These are phyloP conservation scores for Heliocidaris erythrogramma DNA, from an alignment of 35 echinoderm and acorn worm species.

Conservation along the genomic window DNA sequence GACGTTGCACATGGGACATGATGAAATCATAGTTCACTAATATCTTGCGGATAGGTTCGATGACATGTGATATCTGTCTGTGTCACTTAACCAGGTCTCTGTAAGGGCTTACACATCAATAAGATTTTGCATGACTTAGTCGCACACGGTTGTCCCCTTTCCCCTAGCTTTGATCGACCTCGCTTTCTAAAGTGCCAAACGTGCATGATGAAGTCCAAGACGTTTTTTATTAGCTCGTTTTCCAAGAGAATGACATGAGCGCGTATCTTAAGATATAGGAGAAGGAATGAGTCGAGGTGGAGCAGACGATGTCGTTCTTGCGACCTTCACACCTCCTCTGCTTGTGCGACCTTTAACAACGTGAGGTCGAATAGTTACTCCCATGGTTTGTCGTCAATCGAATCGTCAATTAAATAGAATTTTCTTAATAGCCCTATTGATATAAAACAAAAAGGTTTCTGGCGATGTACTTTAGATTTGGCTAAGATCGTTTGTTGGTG, in stretches of 20 bases:
- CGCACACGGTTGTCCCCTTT: conserved; percentile 52
- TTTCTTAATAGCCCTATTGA: background rate
- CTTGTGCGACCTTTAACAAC: background rate
- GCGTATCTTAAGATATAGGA: background rate
- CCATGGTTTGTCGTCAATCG: background rate
- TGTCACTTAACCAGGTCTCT: conserved; percentile 55
- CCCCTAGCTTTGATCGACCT: conserved; percentile 40
- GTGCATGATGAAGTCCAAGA: background rate
- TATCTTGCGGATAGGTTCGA: conserved; percentile 26
- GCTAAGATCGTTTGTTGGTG: background rate
- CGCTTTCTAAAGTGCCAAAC: conserved; percentile 52
- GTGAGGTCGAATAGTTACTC: background rate
- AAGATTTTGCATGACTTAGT: conserved; percentile 39
- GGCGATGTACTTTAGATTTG: background rate
- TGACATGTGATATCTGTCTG: conserved; percentile 15
- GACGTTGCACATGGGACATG: conserved; percentile 1
- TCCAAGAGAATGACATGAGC: background rate
- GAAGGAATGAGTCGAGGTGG: background rate
- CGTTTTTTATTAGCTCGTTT: background rate
- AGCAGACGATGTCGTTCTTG: background rate
- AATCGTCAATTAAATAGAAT: background rate
- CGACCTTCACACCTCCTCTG: background rate
- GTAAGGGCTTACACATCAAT: conserved; percentile 58
- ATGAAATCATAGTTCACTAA: conserved; percentile 49
- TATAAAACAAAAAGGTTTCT: background rate